Evolutionary conservation across 2,888 invertebrate species (phyloP).

Genomic region (Lasioglossum malachurum): DNA sequence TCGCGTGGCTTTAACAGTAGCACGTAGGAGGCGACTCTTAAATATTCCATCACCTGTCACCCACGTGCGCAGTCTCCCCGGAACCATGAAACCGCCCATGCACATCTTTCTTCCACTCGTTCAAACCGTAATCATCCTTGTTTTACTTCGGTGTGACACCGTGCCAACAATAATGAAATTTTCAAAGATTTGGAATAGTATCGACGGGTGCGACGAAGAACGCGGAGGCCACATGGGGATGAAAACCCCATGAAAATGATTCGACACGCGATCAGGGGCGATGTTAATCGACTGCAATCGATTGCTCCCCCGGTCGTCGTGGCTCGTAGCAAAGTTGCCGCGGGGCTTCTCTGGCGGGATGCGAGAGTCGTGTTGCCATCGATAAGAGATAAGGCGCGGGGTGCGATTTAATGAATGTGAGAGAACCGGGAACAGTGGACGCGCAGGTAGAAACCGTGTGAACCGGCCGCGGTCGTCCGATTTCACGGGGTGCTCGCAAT

Average conservation of each 20-base stretch:
- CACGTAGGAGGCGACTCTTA: slow-evolving; percentile 72
- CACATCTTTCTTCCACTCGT: slow-evolving; percentile 35
- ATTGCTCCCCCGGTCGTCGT: slow-evolving; percentile 28
- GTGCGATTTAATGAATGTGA: slow-evolving; percentile 66
- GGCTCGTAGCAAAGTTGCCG: slow-evolving; percentile 41
- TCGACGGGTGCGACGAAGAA: neutral
- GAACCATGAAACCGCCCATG: slow-evolving; percentile 22
- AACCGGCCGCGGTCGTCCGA: slow-evolving; percentile 34
- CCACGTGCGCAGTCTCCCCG: slow-evolving; percentile 68
- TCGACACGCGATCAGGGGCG: slow-evolving; percentile 39
- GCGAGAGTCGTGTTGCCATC: slow-evolving; percentile 60
- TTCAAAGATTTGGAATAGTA: neutral
- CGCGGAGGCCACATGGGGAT: neutral
- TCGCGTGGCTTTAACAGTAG: slow-evolving; percentile 78
- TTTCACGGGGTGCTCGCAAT: slow-evolving; percentile 48
- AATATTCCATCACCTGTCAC: slow-evolving; percentile 81
- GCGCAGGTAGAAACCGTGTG: slow-evolving; percentile 66
- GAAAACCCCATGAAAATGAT: slow-evolving; percentile 29
- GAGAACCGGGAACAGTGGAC: slow-evolving; percentile 49
- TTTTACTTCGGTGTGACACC: neutral
- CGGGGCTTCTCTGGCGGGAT: slow-evolving; percentile 27
- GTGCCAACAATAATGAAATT: neutral
- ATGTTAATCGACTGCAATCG: slow-evolving; percentile 48
- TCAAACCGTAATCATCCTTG: neutral
- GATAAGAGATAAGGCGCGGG: slow-evolving; percentile 66